Evolutionary conservation across 2,797 vertebrate genomes (phyloP), one percentile per base, ranked within the genome.

Genomic region (Poliocrania exsul): DNA sequence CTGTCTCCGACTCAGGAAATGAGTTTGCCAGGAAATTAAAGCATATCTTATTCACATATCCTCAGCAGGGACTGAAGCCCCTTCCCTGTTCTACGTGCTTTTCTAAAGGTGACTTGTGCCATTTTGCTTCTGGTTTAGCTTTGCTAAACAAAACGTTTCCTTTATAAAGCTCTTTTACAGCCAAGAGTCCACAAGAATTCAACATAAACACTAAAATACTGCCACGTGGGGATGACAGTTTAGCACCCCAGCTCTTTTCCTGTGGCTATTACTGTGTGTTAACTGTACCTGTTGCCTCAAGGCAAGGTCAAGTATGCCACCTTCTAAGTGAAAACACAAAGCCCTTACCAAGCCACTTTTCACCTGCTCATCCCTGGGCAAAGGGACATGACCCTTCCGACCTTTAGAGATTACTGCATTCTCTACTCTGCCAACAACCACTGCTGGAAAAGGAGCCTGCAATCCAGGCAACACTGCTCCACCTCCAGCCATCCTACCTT

Each of bases 221-320:
- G 25, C 17, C 8, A 9, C 31, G 11, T 9, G 20, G 29, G 21
- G 5, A 33, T 14, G 20, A 13, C 24, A 37, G 11, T 33, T 61
- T 4, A 38, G 42, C 11, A 56, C 1, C 11, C 10, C 16, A 14
- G 21, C 11, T 60, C 40, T 66, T 58, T 5, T 47, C 24, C 49
- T 17, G 1, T 26, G 16, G 10, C 17, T 64, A 1, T 31, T 64
- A 8, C 14, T 3, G 1, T 25, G 8, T 3, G 5, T 8, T 16
- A 77, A 5, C 10, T 26, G 1, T 11, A 62, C 5, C 11, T 3
- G 7, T 12, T 42, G 16, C 44, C 29, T 40, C 24, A 44, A 80
- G 7, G 6, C 33, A 24, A 6, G 9, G 19, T 20, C 29, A 85
- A 28, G 8, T 9, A 20, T 11, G 16, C 3, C 31, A 21, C 18